phyloP scores from a whole-genome alignment of 2,113 vertebrate genomes.

The Ascaphus truei region DNA sequence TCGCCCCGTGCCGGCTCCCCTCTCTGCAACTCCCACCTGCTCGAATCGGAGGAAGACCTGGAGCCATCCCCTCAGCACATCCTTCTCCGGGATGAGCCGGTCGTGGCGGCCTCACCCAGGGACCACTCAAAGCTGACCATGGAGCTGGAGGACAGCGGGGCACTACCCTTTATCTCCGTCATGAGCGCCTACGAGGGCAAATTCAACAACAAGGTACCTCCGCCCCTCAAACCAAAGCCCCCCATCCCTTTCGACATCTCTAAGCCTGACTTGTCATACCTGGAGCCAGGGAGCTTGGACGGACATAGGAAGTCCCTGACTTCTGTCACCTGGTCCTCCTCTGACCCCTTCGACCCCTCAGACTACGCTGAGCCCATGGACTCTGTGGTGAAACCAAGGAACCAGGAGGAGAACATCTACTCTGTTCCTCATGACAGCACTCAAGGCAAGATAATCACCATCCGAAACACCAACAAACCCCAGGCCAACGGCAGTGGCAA shows the following conservation, averaged over 20 bases:
- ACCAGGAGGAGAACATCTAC: constrained; percentile 90
- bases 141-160: constrained; percentile 81
- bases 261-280: constrained; percentile 74
- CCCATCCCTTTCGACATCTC: constrained; percentile 80
- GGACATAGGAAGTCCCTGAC: constrained; percentile 72
- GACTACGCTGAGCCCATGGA: constrained; percentile 95
- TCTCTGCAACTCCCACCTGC: constrained; percentile 75
- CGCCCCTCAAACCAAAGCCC: constrained; percentile 87
- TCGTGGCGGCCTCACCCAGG: constrained; percentile 60
- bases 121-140: constrained; percentile 74
- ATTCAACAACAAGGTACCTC: constrained; percentile 86
- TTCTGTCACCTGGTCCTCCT: constrained; percentile 71
- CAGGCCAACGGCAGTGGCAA: constrained; percentile 84
- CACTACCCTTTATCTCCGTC: constrained; percentile 72
- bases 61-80: constrained; percentile 71
- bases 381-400: constrained; percentile 81
- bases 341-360: constrained; percentile 86
- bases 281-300: constrained; percentile 74
- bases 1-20: constrained; percentile 87
- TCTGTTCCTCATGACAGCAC: constrained; percentile 94
- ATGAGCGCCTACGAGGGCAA: constrained; percentile 81
- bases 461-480: constrained; percentile 88
- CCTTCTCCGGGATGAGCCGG: constrained; percentile 69
- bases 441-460: constrained; percentile 95
- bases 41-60: constrained; percentile 87